Evolutionary conservation across 1,140 invertebrate species (phyloP).

Genomic region (Pomphorhynchus laevis): DNA sequence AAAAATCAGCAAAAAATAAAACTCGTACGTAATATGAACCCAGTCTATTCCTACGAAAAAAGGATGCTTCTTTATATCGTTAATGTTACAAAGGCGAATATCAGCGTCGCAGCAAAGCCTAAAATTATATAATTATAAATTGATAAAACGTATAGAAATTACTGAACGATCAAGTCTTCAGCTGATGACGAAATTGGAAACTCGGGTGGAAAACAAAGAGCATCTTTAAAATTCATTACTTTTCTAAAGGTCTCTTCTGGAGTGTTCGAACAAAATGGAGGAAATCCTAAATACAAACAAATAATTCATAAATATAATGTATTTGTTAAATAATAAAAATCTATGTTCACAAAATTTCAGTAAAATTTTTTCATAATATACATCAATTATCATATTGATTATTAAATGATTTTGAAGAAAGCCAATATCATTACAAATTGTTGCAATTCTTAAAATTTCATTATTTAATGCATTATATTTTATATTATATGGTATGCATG

Average conservation of each 20-base stretch:
- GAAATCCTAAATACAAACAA: no score
- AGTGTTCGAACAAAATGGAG: constrained; percentile 80
- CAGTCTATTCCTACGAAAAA: constrained; percentile 67
- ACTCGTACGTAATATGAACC: constrained; percentile 37
- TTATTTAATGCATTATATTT: no score
- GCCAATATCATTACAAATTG: no score
- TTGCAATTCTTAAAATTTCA: no score
- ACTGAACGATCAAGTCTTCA: constrained; percentile 3
- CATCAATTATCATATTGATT: not conserved
- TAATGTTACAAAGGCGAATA: constrained; percentile 33
- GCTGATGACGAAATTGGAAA: constrained; percentile 54
- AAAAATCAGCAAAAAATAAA: not conserved
- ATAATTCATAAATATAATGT: not conserved
- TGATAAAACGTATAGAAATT: not conserved
- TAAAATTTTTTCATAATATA: not conserved
- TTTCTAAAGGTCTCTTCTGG: constrained; percentile 83
- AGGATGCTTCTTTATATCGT: constrained; percentile 41
- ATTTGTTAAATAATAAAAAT: not conserved
- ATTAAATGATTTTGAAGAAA: no score
- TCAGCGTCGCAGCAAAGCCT: constrained; percentile 73
- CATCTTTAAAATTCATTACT: constrained; percentile 86
- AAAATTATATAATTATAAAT: constrained; percentile 7
- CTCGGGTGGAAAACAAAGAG: constrained; percentile 66
- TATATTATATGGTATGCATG: no score
- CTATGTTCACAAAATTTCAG: not conserved